Evolutionary conservation across 2,797 vertebrate species (phyloP).

Genomic region (Crypturellus tataupa): DNA sequence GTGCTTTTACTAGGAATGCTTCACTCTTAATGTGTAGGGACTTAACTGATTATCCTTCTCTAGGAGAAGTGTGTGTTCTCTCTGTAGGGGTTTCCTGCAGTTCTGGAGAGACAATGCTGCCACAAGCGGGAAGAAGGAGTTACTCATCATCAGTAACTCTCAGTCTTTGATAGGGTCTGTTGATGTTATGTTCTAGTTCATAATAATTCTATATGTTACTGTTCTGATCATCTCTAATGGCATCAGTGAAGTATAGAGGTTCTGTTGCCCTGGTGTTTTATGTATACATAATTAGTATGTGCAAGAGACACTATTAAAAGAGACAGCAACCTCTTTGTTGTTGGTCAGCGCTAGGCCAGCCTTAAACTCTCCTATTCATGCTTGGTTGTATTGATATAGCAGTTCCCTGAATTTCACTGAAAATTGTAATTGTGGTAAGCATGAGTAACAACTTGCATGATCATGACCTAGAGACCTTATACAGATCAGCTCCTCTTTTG

Average conservation of each 20-base stretch:
- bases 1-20: neutral
- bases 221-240: neutral
- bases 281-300: neutral
- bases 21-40: neutral
- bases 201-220: neutral
- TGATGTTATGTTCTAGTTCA: neutral
- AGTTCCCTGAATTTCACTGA: neutral
- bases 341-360: neutral
- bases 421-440: neutral
- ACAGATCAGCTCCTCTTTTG: neutral
- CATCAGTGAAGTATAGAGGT: neutral
- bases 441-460: neutral
- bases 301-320: no score
- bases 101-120: neutral
- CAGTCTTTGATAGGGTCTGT: neutral
- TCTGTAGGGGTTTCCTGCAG: neutral
- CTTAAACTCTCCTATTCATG: neutral
- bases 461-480: neutral
- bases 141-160: neutral
- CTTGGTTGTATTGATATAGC: neutral
- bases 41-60: neutral
- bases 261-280: neutral
- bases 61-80: neutral
- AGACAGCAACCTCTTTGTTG: no score
- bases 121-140: neutral